Evolutionary conservation across 2,113 vertebrate species (phyloP).

Genomic region (Cnemophilus loriae): DNA sequence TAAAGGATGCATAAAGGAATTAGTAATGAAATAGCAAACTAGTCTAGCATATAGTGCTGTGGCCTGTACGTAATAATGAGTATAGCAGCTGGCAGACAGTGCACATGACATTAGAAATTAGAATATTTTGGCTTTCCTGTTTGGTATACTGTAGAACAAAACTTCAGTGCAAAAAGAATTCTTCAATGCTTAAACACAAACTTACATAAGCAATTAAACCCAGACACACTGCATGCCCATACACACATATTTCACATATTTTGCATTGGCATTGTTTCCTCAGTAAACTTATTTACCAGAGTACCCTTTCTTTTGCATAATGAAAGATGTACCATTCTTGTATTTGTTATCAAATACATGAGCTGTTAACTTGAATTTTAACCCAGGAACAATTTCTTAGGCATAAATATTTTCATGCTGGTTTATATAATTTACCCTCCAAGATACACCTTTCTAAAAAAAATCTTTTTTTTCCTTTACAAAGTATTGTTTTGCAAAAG

Average conservation of each 20-base stretch:
- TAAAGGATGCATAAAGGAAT: background rate
- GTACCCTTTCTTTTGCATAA: background rate
- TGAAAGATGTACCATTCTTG: background rate
- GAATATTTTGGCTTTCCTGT: conserved; percentile 27
- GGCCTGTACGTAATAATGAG: background rate
- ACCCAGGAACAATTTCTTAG: background rate
- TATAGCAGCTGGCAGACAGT: conserved; percentile 41
- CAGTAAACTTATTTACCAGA: background rate
- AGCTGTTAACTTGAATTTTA: background rate
- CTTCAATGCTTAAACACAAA: background rate
- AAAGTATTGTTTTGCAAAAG: background rate
- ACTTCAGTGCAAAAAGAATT: background rate
- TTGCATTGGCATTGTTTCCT: background rate
- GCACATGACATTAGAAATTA: conserved; percentile 40
- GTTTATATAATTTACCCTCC: background rate
- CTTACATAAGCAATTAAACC: background rate
- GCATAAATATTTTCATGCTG: background rate
- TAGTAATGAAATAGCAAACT: conserved; percentile 12
- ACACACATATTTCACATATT: background rate
- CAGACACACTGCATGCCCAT: background rate
- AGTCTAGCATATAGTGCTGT: conserved; percentile 39
- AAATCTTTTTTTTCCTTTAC: background rate
- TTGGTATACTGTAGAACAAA: background rate
- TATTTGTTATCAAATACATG: background rate
- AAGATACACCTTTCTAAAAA: background rate